Conservation (phyloP, 2,888 invertebrate genomes). For the Drosophila longiperda region DNA sequence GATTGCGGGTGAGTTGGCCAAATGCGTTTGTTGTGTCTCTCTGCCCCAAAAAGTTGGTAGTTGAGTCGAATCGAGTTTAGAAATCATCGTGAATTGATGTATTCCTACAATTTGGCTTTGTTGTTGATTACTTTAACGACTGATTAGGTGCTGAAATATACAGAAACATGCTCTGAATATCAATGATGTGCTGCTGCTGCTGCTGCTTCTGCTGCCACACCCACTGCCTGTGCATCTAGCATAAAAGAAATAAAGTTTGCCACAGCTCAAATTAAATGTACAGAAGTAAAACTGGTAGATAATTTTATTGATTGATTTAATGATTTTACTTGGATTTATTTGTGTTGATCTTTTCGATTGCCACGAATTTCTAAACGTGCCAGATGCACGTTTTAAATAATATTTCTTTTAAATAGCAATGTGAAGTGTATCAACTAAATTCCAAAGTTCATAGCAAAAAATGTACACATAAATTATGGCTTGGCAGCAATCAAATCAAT, state of each 20-base stretch:
- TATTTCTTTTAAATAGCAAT: not conserved
- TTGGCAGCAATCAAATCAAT: constrained; percentile 2
- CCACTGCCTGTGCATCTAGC: not conserved
- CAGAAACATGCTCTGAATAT: constrained; percentile 50
- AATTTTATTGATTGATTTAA: constrained; percentile 64
- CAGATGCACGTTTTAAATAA: constrained; percentile 13
- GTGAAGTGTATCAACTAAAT: not conserved
- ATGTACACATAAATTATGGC: not conserved
- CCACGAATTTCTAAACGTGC: constrained; percentile 1
- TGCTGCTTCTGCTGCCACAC: not conserved
- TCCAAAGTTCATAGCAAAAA: not conserved
- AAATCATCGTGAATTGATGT: constrained; percentile 64
- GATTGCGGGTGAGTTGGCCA: constrained; percentile 7
- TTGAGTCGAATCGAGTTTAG: constrained; percentile 42
- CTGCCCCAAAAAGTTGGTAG: constrained; percentile 23
- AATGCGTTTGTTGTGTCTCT: constrained; percentile 72
- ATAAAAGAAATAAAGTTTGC: constrained; percentile 10
- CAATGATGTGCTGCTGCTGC: constrained; percentile 38
- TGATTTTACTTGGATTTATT: constrained; percentile 40
- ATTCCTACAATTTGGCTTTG: constrained; percentile 64
- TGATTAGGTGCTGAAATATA: constrained; percentile 61
- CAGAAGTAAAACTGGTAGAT: constrained; percentile 46
- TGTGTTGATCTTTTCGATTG: constrained; percentile 43
- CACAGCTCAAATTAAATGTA: constrained; percentile 54
- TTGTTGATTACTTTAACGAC: constrained; percentile 69